A percentile compares a stretch with the other conserved stretches of the same genome.
These are phyloP conservation scores for Harmothoe impar DNA, from an alignment of 2,888 invertebrate species.

Conservation along the genomic window DNA sequence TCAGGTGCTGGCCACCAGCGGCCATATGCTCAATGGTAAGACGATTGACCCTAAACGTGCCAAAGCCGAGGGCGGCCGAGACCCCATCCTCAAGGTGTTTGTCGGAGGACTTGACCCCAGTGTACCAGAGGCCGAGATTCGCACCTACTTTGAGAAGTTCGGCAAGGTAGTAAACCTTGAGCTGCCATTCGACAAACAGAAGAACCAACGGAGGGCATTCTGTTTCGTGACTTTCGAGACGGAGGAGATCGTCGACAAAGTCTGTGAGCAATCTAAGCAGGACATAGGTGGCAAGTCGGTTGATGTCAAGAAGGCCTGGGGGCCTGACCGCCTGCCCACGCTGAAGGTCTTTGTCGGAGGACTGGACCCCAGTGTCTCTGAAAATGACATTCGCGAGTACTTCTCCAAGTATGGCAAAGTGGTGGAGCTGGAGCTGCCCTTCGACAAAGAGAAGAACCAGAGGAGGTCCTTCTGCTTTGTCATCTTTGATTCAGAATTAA, in stretches of 20 bases:
- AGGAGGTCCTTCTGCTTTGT: slow-evolving; percentile 67
- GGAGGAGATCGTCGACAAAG: slow-evolving; percentile 95
- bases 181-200: slow-evolving; percentile 98
- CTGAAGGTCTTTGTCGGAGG: slow-evolving; percentile 52
- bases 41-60: slow-evolving; percentile 98
- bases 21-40: slow-evolving; percentile 95
- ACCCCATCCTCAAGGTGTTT: slow-evolving; percentile 90
- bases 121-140: slow-evolving; percentile 96
- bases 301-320: slow-evolving; percentile 84
- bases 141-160: slow-evolving; percentile 94
- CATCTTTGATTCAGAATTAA: slow-evolving; percentile 64
- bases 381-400: slow-evolving; percentile 58
- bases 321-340: slow-evolving; percentile 51
- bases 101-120: slow-evolving; percentile 97
- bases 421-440: slow-evolving; percentile 67
- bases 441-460: slow-evolving; percentile 68
- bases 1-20: slow-evolving; percentile 70
- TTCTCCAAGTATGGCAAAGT: slow-evolving; percentile 58
- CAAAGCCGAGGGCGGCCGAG: slow-evolving; percentile 92
- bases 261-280: slow-evolving; percentile 91
- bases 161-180: slow-evolving; percentile 95
- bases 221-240: slow-evolving; percentile 99
- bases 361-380: slow-evolving; percentile 50
- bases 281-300: slow-evolving; percentile 96
- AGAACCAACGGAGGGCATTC: slow-evolving; percentile 97